Percentiles rank a stretch among this genome's conserved stretches.
Conservation (phyloP, 1,140 invertebrate genomes). For the Monochamus saltuarius region DNA sequence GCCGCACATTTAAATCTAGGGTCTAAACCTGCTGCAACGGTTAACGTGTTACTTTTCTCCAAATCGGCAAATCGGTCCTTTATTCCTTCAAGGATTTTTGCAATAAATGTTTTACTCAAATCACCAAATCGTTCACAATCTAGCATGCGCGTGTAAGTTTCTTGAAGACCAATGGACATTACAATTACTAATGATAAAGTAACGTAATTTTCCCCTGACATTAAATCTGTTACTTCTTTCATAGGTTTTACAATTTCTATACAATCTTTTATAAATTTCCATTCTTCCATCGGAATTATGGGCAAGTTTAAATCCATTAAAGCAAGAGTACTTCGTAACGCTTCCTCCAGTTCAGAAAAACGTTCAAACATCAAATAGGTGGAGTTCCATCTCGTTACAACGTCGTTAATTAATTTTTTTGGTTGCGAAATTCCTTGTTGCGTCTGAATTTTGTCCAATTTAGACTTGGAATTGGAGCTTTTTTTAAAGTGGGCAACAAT, state of each 20-base stretch:
- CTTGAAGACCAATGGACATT: conserved; percentile 13
- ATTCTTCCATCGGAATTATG: conserved; percentile 19
- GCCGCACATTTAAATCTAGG: conserved; percentile 38
- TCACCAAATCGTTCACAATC: too few species aligned
- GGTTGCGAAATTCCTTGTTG: conserved; percentile 1
- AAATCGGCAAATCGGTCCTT: conserved; percentile 13
- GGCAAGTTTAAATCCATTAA: conserved; percentile 15
- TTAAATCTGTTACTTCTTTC: conserved; percentile 32
- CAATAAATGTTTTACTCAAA: not conserved
- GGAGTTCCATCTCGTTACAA: conserved; percentile 47
- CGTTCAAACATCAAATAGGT: conserved; percentile 45
- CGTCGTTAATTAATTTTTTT: too few species aligned
- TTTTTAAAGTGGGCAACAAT: conserved; percentile 39
- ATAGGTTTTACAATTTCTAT: conserved; percentile 35
- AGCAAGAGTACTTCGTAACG: conserved; percentile 20
- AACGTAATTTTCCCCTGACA: conserved; percentile 36
- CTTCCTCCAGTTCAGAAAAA: conserved; percentile 37
- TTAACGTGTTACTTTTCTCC: conserved; percentile 27
- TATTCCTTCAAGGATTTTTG: conserved; percentile 17
- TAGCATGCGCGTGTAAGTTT: conserved; percentile 2
- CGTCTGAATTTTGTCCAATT: conserved; percentile 29
- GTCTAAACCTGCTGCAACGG: conserved; percentile 35
- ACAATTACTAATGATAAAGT: conserved; percentile 36
- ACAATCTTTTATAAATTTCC: conserved; percentile 25
- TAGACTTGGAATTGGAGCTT: conserved; percentile 32